Evolutionary conservation across 2,888 invertebrate species (phyloP), one percentile per base, ranked within the genome.

Genomic region (Stramonita haemastoma): DNA sequence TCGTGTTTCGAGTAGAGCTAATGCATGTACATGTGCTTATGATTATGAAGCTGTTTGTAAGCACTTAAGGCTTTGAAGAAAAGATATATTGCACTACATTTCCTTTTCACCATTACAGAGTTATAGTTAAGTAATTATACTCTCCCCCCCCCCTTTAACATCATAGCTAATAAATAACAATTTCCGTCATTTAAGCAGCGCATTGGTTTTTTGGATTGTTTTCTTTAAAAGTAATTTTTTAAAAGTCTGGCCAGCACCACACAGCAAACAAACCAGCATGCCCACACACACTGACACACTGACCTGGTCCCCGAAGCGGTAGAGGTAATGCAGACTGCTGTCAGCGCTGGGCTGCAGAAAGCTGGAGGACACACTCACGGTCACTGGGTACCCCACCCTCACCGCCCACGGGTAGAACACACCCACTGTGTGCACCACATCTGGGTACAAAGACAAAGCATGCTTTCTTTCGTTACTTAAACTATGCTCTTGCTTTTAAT

Each of bases 291-390:
- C 17, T 29, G 32, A 32, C 17, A 19, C 29, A 83, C 91, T 90
- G 85, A 94, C 94, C 93, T 94, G 92, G 90, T 94, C 94, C 1
- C 94, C 94, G 92, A 93, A 94, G 8, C 89, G 90, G 94, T 94
- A 94, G n/a, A 93, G 90, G 90, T 91, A 94, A 89, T 94, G 93
- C n/a, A 93, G 91, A 81, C 91, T 91, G 22, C 92, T 86, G 34
- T 66, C 92, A 26, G 91, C 79, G 92, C 90, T n/a, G 91, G 90
- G 26, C 90, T 91, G 8, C 90, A 46, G 19, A 86, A 90, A 17
- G 84, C 77, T 90, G 4, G 93, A 92, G 32, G 92, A 91, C 5
- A 93, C 93, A 85, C 92, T 93, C 88, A 94, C 93, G 22, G 89
- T 90, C 29, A 93, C 93, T 11, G 91, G 91, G 46, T 89, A 89